Evolutionary conservation across 1,140 invertebrate species (phyloP), one percentile per base, ranked within the genome.

Genomic region (Papilio aristodemus): DNA sequence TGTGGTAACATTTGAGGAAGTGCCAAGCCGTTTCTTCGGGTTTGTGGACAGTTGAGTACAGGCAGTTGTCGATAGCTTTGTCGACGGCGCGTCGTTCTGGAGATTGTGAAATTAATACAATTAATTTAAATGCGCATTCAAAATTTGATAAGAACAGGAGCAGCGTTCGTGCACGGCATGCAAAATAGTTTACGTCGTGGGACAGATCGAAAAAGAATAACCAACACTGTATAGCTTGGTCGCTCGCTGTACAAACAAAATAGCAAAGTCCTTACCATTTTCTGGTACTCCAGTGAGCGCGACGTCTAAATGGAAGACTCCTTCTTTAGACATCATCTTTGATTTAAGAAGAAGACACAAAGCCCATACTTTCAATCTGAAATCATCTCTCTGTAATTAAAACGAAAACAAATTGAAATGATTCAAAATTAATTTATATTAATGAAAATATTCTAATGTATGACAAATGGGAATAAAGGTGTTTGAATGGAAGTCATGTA

Each of bases 291-390:
- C 58, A 0, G 64, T 66, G 2, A 82, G 37, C 39, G 79, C 80
- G 0, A 71, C 72, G 50, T 85, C 79, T 36, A 83, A 64, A n/a
- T 70, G 73, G 19, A 79, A 70, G 0, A 85, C 80, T 2, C 80
- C 83, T 10, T 76, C 72, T 11, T 25, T 54, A 0, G 80, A 73
- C 80, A 85, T 85, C 25, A 84, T 58, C 0, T 71, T 71, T 1
- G 64, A 17, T 50, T 74, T 83, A 8, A 46, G 67, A 4, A 85
- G 46, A 13, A 80, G 67, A 58, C 83, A 85, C 0, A 82, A 68
- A 1, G 69, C 57, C 81, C 81, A 85, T 50, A 72, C 59, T 57
- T 79, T 84, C 11, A 80, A 62, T 1, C 69, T 27, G 17, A 57
- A 41, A n/a, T 72, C 54, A 39, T 70, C 60, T 27, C 60, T 70